Conservation (phyloP, 2,888 invertebrate species). For the Ichneumoninae sp. region DNA sequence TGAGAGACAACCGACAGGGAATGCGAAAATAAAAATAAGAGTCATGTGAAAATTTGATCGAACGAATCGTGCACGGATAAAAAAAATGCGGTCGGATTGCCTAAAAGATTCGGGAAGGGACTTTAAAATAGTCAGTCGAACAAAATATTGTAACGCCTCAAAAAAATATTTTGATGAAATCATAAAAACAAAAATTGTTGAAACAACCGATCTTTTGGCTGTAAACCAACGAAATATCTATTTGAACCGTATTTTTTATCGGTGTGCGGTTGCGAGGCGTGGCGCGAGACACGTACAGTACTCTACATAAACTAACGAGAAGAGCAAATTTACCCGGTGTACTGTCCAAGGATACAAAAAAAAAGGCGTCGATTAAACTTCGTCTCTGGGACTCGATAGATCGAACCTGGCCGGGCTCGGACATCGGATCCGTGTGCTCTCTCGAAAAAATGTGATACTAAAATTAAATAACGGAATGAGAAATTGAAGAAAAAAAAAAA, state of each 20-base stretch:
- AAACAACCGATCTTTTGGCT: too few relatives aligned
- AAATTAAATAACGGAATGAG: slow-evolving; percentile 39
- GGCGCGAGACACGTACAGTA: slow-evolving; percentile 71
- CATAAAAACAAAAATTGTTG: too few relatives aligned
- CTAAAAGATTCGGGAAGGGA: too few relatives aligned
- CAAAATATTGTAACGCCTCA: too few relatives aligned
- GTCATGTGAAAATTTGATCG: neutral
- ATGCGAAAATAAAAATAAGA: neutral
- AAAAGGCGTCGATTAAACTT: neutral
- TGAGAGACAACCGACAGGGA: neutral
- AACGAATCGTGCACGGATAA: neutral
- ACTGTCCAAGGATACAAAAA: slow-evolving; percentile 17
- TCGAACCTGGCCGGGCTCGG: neutral
- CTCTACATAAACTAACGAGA: slow-evolving; percentile 70
- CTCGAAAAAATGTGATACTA: slow-evolving; percentile 65
- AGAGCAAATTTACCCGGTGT: slow-evolving; percentile 75
- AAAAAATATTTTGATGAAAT: too few relatives aligned
- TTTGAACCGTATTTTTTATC: too few relatives aligned
- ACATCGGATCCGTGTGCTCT: slow-evolving; percentile 44
- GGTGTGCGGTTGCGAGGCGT: neutral
- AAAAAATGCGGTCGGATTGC: too few relatives aligned
- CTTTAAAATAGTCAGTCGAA: too few relatives aligned
- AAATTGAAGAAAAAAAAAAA: slow-evolving; percentile 25
- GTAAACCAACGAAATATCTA: neutral
- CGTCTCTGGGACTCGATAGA: slow-evolving; percentile 1